Conservation (phyloP, 1,140 invertebrate species). For the Trinorchestia longiramus region DNA sequence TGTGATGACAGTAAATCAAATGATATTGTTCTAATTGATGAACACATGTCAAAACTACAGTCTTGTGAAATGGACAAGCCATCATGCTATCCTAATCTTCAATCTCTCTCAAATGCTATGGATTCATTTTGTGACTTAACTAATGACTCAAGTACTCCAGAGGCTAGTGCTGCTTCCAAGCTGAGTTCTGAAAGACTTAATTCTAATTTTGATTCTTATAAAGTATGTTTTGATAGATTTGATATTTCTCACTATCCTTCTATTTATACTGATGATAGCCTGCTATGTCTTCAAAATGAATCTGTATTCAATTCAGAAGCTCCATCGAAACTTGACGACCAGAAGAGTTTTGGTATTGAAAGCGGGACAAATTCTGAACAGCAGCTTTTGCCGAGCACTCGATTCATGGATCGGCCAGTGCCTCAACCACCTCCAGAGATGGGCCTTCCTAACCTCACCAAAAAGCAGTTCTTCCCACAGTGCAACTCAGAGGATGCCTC, state of each 20-base stretch:
- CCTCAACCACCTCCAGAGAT: slow-evolving; percentile 25
- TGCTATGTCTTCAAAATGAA: neutral
- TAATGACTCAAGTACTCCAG: neutral
- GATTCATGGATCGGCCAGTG: neutral
- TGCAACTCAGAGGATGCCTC: neutral
- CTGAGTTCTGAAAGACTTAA: neutral
- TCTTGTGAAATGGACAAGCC: neutral
- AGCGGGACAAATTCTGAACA: neutral
- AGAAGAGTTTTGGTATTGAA: neutral
- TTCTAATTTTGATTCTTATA: slow-evolving; percentile 5
- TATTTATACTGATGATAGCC: neutral
- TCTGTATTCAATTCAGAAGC: neutral
- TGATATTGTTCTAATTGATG: slow-evolving; percentile 32
- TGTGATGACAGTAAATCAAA: slow-evolving; percentile 7
- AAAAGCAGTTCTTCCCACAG: neutral
- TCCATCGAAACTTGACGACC: neutral
- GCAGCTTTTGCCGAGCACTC: neutral
- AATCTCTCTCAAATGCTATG: neutral
- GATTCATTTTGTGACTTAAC: slow-evolving; percentile 33
- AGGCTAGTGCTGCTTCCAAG: neutral
- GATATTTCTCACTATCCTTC: neutral
- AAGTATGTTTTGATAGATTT: neutral
- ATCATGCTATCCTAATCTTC: neutral
- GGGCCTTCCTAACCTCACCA: slow-evolving; percentile 28
- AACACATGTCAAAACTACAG: neutral